Percentiles rank a stretch among this genome's conserved stretches.
These are phyloP conservation scores for Solenopsis invicta DNA, from an alignment of 1,140 invertebrate species.

Conservation along the genomic window DNA sequence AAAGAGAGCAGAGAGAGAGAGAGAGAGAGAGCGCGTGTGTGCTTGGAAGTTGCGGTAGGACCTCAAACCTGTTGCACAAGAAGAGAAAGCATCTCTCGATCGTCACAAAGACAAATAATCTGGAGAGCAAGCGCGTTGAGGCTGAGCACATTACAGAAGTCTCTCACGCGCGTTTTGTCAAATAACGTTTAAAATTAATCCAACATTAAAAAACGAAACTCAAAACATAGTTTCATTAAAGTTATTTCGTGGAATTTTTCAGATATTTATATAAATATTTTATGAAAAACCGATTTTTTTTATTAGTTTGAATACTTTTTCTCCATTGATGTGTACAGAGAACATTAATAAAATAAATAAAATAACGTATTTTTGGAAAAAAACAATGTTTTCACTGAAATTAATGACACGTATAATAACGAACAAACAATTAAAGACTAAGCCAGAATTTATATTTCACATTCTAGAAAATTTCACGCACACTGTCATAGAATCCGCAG, in stretches of 20 bases:
- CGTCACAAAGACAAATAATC: slow-evolving; percentile 51
- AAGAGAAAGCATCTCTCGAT: slow-evolving; percentile 50
- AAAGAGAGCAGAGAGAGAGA: slow-evolving; percentile 4
- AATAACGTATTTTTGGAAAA: background rate
- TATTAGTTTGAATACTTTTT: background rate
- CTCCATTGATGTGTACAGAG: background rate
- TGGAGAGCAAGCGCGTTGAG: background rate
- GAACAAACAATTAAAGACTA: background rate
- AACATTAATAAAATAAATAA: background rate
- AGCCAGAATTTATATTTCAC: background rate
- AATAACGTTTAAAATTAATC: slow-evolving; percentile 16
- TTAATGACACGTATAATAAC: background rate
- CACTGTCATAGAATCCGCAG: background rate
- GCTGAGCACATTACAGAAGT: background rate
- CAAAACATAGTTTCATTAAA: background rate
- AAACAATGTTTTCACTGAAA: background rate
- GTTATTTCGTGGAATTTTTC: background rate
- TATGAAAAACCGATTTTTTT: background rate
- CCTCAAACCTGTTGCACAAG: slow-evolving; percentile 74
- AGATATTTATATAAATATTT: background rate
- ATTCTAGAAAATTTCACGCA: background rate
- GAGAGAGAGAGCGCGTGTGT: background rate
- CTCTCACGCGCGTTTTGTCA: background rate
- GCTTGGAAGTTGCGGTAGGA: slow-evolving; percentile 68
- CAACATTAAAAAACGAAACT: background rate